Percentiles rank a stretch among this genome's conserved stretches.
Conservation (phyloP, 2,888 invertebrate species). For the Neria commutata region DNA sequence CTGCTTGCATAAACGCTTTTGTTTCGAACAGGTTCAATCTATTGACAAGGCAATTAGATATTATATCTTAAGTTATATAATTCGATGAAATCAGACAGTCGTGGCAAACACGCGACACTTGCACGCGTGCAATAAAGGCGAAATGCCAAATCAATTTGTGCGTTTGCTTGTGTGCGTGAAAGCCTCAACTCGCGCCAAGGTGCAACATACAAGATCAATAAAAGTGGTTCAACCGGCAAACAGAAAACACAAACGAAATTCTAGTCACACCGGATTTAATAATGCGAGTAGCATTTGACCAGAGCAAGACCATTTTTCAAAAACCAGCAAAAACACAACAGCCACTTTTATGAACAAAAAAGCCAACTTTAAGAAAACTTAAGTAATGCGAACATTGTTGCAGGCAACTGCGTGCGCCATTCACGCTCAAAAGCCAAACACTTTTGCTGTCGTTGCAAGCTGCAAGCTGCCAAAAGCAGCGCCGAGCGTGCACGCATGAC, state of each 20-base stretch:
- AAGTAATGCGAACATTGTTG: slow-evolving; percentile 12
- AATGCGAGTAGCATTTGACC: slow-evolving; percentile 29
- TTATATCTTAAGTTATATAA: too few species aligned
- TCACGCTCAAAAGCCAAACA: slow-evolving; percentile 34
- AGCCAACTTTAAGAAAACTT: slow-evolving; percentile 2
- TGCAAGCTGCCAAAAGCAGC: slow-evolving; percentile 29
- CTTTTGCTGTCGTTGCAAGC: too few species aligned
- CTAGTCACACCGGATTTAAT: slow-evolving; percentile 23
- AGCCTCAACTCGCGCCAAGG: slow-evolving; percentile 36
- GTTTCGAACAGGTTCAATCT: too few species aligned
- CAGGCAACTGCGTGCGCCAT: slow-evolving; percentile 42
- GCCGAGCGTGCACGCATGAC: not conserved
- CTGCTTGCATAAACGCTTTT: too few species aligned
- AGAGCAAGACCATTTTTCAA: too few species aligned
- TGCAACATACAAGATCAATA: slow-evolving; percentile 43
- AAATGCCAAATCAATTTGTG: too few species aligned
- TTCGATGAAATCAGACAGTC: too few species aligned
- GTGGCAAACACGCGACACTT: too few species aligned
- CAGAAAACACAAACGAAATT: not conserved
- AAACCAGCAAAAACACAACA: slow-evolving; percentile 4
- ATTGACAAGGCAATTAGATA: too few species aligned
- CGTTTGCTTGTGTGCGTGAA: too few species aligned
- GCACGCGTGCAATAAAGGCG: too few species aligned
- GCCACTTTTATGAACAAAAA: too few species aligned
- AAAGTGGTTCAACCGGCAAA: slow-evolving; percentile 16